Conservation (phyloP, 2,113 vertebrate species). For the Dendrocopos noguchii region DNA sequence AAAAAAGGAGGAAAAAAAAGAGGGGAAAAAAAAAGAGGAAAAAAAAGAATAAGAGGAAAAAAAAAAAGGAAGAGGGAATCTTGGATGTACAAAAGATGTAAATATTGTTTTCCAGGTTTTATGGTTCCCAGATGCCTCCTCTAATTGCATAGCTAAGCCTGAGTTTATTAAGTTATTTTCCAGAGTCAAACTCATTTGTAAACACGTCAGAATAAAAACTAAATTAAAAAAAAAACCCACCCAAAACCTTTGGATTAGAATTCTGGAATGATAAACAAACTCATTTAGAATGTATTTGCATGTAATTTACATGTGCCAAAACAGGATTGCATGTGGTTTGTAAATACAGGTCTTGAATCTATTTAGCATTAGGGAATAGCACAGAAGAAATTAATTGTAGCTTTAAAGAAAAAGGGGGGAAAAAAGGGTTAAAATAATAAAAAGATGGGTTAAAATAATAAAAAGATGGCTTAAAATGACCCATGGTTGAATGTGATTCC, state of each 20-base stretch:
- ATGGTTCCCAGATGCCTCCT: conserved; percentile 78
- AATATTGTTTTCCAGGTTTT: conserved; percentile 78
- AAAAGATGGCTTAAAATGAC: conserved; percentile 70
- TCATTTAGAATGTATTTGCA: conserved; percentile 82
- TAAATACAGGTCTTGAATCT: conserved; percentile 72
- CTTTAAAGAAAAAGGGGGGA: not conserved
- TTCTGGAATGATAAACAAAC: conserved; percentile 80
- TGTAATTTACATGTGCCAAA: conserved; percentile 81
- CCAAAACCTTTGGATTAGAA: conserved; percentile 76
- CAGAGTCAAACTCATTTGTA: conserved; percentile 83
- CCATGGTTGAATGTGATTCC: conserved; percentile 69
- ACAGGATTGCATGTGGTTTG: conserved; percentile 75
- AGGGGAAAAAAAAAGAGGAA: too few species aligned
- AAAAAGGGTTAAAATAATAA: conserved; percentile 71
- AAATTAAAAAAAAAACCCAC: conserved; percentile 60
- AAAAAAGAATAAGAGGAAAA: not conserved
- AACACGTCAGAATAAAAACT: conserved; percentile 79
- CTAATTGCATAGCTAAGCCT: conserved; percentile 79
- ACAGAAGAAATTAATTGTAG: conserved; percentile 73
- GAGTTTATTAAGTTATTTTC: conserved; percentile 84
- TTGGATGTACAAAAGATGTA: conserved; percentile 75
- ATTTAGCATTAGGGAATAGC: conserved; percentile 70
- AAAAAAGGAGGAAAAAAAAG: too few species aligned
- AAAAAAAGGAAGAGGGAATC: conserved; percentile 21
- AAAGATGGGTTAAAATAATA: conserved; percentile 74